These are phyloP conservation scores for Aratinga solstitialis DNA, from an alignment of 2,797 vertebrate species.

Conservation along the genomic window DNA sequence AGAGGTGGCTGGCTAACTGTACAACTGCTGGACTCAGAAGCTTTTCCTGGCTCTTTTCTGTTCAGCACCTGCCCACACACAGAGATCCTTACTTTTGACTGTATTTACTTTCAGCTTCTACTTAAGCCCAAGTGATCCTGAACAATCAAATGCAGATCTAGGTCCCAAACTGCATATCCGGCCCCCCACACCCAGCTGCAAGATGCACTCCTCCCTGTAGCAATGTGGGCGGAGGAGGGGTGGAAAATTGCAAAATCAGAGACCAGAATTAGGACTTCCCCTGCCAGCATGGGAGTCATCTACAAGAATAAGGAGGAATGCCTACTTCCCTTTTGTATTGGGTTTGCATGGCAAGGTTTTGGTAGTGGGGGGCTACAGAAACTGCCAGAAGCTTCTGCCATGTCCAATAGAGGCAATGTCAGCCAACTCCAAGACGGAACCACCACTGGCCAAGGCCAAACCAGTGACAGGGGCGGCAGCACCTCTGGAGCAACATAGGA, in stretches of 20 bases:
- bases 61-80: not conserved
- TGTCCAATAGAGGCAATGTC: not conserved
- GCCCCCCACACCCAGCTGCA: not conserved
- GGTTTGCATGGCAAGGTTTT: not conserved
- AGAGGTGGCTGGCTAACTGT: not conserved
- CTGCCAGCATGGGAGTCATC: not conserved
- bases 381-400: not conserved
- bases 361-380: not conserved
- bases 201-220: not conserved
- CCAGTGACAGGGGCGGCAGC: not conserved
- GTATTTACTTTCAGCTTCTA: not conserved
- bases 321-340: not conserved
- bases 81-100: not conserved
- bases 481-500: not conserved
- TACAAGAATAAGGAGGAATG: not conserved
- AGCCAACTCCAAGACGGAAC: not conserved
- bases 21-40: not conserved
- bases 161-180: not conserved
- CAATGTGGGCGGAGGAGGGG: not conserved
- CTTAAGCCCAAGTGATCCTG: not conserved
- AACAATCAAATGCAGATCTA: not conserved
- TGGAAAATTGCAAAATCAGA: not conserved
- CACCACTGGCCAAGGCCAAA: not conserved
- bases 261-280: not conserved
- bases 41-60: not conserved